Conservation (phyloP, 2,888 invertebrate species). For the Epirrhoe alternata region DNA sequence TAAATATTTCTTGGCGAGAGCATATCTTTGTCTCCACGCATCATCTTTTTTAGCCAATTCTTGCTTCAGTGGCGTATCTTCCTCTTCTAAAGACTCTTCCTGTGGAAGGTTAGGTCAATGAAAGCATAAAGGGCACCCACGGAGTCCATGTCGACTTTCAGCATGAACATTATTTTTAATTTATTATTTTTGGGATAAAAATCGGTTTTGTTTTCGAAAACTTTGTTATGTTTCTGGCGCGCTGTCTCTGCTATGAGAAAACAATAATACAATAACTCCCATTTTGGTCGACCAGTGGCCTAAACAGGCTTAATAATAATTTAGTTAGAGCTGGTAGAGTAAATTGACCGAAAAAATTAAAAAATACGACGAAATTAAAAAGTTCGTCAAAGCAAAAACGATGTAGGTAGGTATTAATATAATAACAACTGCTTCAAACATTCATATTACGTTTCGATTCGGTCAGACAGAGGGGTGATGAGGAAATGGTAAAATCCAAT, state of each 20-base stretch:
- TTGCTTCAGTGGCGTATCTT: conserved; percentile 81
- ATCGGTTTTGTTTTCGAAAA: too few species aligned
- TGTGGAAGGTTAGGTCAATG: conserved; percentile 42
- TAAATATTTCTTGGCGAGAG: conserved; percentile 63
- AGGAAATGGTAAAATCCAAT: conserved; percentile 27
- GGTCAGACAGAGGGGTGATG: conserved; percentile 18
- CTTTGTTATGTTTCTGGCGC: too few species aligned
- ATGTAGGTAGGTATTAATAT: neutral
- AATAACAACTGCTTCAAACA: conserved; percentile 3
- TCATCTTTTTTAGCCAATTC: conserved; percentile 87
- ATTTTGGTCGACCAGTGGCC: too few species aligned
- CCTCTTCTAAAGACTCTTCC: conserved; percentile 79
- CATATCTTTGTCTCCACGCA: conserved; percentile 87
- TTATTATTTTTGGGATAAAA: too few species aligned
- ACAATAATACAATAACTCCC: too few species aligned
- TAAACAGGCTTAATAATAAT: neutral
- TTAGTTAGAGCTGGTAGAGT: neutral
- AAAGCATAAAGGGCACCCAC: too few species aligned
- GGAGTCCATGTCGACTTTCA: too few species aligned
- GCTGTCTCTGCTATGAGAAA: too few species aligned
- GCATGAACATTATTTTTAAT: too few species aligned
- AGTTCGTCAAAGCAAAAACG: neutral
- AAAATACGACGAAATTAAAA: neutral
- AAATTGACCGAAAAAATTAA: neutral
- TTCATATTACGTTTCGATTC: conserved; percentile 4